Evolutionary conservation across 2,888 invertebrate genomes (phyloP).

Genomic region (Dolichomitus sp.): DNA sequence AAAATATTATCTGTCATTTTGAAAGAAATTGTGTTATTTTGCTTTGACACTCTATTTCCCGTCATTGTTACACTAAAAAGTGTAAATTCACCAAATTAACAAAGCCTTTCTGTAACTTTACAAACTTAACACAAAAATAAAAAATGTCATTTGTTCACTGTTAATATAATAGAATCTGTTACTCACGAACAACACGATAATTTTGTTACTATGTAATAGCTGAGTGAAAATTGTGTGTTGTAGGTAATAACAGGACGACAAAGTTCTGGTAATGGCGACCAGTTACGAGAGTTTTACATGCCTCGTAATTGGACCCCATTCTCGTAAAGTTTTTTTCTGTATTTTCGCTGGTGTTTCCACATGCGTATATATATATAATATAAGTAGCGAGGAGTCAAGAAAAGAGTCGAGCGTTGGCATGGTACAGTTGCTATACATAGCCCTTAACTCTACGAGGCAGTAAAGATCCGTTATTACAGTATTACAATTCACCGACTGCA

Average conservation of each 20-base stretch:
- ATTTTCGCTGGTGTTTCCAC: neutral
- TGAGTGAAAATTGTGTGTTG: neutral
- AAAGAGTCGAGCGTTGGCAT: slow-evolving; percentile 22
- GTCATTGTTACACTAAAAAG: too few species aligned
- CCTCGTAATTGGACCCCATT: slow-evolving; percentile 39
- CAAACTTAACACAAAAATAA: neutral
- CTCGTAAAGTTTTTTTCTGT: slow-evolving; percentile 32
- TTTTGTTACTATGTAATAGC: neutral
- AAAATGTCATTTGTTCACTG: neutral
- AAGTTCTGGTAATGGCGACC: slow-evolving; percentile 20
- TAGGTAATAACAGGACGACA: neutral
- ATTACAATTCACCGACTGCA: slow-evolving; percentile 58
- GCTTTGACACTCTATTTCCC: too few species aligned
- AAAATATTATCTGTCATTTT: too few species aligned
- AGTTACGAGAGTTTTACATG: slow-evolving; percentile 38
- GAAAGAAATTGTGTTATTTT: too few species aligned
- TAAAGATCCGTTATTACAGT: slow-evolving; percentile 60
- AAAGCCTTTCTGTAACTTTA: too few species aligned
- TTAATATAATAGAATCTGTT: too few species aligned
- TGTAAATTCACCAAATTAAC: too few species aligned
- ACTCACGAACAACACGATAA: too few species aligned
- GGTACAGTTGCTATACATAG: neutral
- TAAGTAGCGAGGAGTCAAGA: neutral
- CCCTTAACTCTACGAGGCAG: slow-evolving; percentile 44
- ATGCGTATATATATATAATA: neutral